Evolutionary conservation across 1,140 invertebrate genomes (phyloP).

Genomic region (Psix sp.): DNA sequence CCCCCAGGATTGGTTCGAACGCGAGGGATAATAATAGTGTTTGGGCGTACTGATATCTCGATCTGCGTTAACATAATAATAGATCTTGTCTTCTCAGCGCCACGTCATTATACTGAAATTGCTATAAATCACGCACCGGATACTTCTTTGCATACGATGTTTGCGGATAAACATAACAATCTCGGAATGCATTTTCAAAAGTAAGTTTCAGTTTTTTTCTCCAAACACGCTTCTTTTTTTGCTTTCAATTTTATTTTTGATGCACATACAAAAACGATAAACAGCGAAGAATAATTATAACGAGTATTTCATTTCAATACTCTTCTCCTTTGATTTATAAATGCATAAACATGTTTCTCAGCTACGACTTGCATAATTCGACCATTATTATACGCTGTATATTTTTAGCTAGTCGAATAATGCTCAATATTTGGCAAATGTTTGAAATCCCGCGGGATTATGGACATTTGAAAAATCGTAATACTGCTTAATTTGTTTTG

Average conservation of each 20-base stretch:
- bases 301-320: too few species aligned
- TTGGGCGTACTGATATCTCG: constrained; percentile 58
- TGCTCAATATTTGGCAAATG: constrained; percentile 1
- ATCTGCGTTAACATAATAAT: constrained; percentile 63
- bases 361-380: too few species aligned
- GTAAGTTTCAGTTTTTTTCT: neutral
- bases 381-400: too few species aligned
- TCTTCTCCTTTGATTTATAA: too few species aligned
- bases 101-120: constrained; percentile 50
- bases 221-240: neutral
- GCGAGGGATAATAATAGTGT: constrained; percentile 61
- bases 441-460: constrained; percentile 8
- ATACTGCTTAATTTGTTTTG: constrained; percentile 41
- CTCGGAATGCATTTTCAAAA: neutral
- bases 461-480: constrained; percentile 27
- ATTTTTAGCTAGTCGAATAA: too few species aligned
- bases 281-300: too few species aligned
- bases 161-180: constrained; percentile 9
- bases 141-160: constrained; percentile 37
- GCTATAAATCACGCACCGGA: constrained; percentile 58
- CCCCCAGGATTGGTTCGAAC: constrained; percentile 24
- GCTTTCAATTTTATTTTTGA: neutral
- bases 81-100: constrained; percentile 59
- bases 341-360: too few species aligned
- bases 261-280: too few species aligned